Evolutionary conservation across 2,888 invertebrate species (phyloP), one percentile per base, ranked within the genome.

Genomic region (Hemistola chrysoprasaria): DNA sequence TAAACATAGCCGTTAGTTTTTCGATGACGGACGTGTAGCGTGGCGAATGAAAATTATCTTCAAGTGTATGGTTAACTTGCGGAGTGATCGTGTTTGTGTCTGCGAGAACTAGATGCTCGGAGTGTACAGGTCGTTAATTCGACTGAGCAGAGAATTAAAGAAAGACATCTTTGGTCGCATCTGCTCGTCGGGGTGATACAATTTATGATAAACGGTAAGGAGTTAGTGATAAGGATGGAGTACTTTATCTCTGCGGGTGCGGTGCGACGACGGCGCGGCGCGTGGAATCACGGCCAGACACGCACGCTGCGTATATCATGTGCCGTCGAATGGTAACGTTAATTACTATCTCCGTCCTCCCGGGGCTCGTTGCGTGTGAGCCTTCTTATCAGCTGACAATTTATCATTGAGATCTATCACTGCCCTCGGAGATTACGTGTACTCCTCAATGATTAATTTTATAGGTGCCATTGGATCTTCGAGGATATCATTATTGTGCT

Each of bases 181-280:
- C 73, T 77, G 80, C 66, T 81, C 84, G 81, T 80, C 76, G 81
- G 70, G 71, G 81, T 80, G 87, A 83, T 81, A 84, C 78, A 80
- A 85, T 87, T 86, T 83, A 85, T 84, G 83, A 86, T 75, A 73
- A 79, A 85, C 87, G 88, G 88, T 88, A 87, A 88, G 86, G 65
- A 77, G 70, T 71, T 77, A 78, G 71, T 82, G 84, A 86, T 85
- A 82, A 83, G 83, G 78, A 23, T 34, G 62, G 73, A 69, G 70
- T 59, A 70, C 64, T 76, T 77, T 83, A 84, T 84, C 78, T 67
- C 57, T 44, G 63, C 62, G 64, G 60, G 60, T 53, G 61, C 50
- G 20, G 22, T 56, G 47, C 30, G 38, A 16, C 27, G 32, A 22
- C 16, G 24, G 34, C 21, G 61, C 51, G 58, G 58, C 50, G 57